A percentile compares a stretch with the other conserved stretches of the same genome.
Evolutionary conservation across 92 coral and sea anemone species (phyloP).

Genomic region (Plumapathes pennacea): DNA sequence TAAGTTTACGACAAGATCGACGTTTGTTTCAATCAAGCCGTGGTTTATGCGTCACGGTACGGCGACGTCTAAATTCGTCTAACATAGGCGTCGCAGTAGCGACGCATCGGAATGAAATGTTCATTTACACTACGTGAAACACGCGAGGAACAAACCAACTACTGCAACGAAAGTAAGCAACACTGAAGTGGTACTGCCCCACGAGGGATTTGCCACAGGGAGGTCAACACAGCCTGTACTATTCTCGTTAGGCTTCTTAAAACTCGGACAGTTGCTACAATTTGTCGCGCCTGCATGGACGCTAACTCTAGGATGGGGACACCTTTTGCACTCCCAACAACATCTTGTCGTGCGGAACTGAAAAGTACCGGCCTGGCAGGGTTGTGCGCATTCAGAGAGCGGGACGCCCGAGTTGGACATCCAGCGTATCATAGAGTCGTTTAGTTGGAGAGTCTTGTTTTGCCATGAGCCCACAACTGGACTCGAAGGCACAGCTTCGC

Average conservation of each 20-base stretch:
- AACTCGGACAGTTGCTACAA: constrained; percentile 59
- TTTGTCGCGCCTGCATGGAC: constrained; percentile 25
- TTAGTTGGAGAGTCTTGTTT: constrained; percentile 32
- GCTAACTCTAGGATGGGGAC: constrained; percentile 53
- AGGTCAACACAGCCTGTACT: constrained; percentile 54
- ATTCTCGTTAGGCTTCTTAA: constrained; percentile 32
- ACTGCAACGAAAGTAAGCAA: constrained; percentile 20
- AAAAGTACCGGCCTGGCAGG: constrained; percentile 62
- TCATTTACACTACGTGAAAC: too few relatives aligned
- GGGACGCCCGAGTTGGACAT: constrained; percentile 41
- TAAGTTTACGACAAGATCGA: too few relatives aligned
- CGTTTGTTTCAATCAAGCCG: too few relatives aligned
- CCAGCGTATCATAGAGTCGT: constrained; percentile 39
- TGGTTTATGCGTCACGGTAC: too few relatives aligned
- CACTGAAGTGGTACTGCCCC: constrained; percentile 43
- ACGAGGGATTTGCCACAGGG: constrained; percentile 32
- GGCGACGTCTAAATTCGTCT: too few relatives aligned
- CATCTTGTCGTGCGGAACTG: constrained; percentile 54
- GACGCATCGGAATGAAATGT: too few relatives aligned
- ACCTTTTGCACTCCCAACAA: constrained; percentile 61
- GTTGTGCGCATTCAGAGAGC: constrained; percentile 63
- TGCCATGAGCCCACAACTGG: constrained; percentile 66
- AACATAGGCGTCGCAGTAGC: too few relatives aligned
- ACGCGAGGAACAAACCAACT: constrained; percentile 36
- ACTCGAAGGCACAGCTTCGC: neutral